phyloP scores from a whole-genome alignment of 2,797 vertebrate genomes.

The Acrocephalus scirpaceus region DNA sequence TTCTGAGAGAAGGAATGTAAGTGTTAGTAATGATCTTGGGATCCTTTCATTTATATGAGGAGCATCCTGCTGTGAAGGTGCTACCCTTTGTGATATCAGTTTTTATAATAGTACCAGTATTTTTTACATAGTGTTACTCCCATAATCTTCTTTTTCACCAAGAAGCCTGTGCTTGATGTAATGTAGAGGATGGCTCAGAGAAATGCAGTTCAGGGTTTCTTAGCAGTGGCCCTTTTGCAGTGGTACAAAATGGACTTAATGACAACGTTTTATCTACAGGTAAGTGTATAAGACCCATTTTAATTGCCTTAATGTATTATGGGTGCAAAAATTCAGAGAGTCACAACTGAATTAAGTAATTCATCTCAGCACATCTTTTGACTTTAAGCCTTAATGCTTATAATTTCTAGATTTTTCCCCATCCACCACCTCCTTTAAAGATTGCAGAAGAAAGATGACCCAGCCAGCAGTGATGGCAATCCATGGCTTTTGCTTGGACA shows the following conservation, averaged over 20 bases:
- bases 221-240: not conserved
- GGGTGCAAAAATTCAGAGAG: not conserved
- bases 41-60: not conserved
- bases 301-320: not conserved
- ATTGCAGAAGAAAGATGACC: not conserved
- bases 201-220: not conserved
- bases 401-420: not conserved
- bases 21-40: not conserved
- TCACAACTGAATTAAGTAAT: not conserved
- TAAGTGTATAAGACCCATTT: not conserved
- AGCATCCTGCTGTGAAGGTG: not conserved
- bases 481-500: not conserved
- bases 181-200: not conserved
- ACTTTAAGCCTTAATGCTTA: not conserved
- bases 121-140: not conserved
- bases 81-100: not conserved
- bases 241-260: not conserved
- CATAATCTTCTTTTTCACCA: not conserved
- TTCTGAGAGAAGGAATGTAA: not conserved
- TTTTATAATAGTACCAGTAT: not conserved
- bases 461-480: not conserved
- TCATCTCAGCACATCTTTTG: not conserved
- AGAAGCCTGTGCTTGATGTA: not conserved
- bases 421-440: not conserved
- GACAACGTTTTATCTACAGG: not conserved